Evolutionary conservation across 2,113 vertebrate genomes (phyloP), one percentile per base, ranked within the genome.

Genomic region (Lagopus muta): DNA sequence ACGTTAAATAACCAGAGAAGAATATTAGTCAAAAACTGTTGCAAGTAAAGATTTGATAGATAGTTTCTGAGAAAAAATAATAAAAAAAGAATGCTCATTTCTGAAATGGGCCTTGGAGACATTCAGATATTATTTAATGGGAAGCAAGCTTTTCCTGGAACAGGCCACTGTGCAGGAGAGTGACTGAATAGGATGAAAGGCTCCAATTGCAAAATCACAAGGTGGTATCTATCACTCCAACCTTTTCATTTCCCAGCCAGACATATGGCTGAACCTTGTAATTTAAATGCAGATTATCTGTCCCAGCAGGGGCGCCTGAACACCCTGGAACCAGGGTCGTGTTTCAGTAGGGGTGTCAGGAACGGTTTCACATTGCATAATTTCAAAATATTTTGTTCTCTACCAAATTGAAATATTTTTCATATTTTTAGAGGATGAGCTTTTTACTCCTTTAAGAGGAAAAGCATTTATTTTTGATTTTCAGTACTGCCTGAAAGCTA

Each of bases 231-330:
- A 91, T 95, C 94, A 88, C 89, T 93, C 45, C 88, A 96, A 82
- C 57, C 93, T 89, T 97, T 84, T 93, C 85, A 87, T 93, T 97
- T 97, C 70, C 90, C 88, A 85, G 92, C 58, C 90, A 95, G 89
- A 91, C 93, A 95, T 89, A 92, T 80, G 82, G 91, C 64, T 79
- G 91, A 79, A 74, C 66, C 87, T 92, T 94, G 94, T 84, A 92
- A 96, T 94, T 92, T 96, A 95, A 96, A 93, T 91, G 95, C 91
- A 89, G 95, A 96, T 95, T 93, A 94, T 92, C 60, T 93, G 73
- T 81, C 94, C 88, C 91, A 84, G 92, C 92, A 96, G 92, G 85
- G 93, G 83, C 45, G 52, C 93, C 86, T 78, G 86, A 93, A 85
- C 83, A 82, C 82, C 92, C 92, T 92, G 88, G 70, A 96, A 82